Percentiles rank a stretch among this genome's conserved stretches.
Evolutionary conservation across 2,888 invertebrate species (phyloP).

Genomic region (Glaucopsyche alexis): DNA sequence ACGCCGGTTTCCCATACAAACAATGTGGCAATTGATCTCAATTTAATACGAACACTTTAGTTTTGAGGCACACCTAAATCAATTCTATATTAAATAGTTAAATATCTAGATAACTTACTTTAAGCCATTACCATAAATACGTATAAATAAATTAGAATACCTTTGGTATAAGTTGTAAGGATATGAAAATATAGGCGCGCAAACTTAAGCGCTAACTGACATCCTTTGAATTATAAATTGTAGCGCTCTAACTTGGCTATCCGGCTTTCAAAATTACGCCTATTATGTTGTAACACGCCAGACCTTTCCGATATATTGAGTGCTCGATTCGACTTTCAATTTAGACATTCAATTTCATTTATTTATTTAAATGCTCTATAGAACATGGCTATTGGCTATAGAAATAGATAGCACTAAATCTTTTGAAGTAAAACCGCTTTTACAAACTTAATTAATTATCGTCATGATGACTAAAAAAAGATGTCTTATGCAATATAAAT

Average conservation of each 20-base stretch:
- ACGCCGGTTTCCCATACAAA: too few species aligned
- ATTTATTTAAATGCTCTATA: not conserved
- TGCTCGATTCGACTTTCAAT: not conserved
- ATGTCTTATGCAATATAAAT: too few species aligned
- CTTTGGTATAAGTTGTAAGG: not conserved
- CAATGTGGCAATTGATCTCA: too few species aligned
- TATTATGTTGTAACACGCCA: slow-evolving; percentile 2
- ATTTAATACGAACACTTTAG: too few species aligned
- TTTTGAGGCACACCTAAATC: slow-evolving; percentile 9
- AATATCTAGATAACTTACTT: not conserved
- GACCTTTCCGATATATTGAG: not conserved
- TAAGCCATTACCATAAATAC: not conserved
- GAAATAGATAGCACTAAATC: not conserved
- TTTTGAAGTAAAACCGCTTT: not conserved
- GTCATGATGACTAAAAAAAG: too few species aligned
- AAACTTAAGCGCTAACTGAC: not conserved
- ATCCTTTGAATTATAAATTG: slow-evolving; percentile 25
- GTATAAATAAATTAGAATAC: not conserved
- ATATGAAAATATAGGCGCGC: slow-evolving; percentile 17
- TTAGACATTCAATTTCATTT: not conserved
- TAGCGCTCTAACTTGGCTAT: not conserved
- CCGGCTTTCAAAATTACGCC: slow-evolving; percentile 17
- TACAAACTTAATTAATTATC: too few species aligned
- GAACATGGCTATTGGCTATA: too few species aligned
- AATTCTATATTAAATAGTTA: not conserved